Evolutionary conservation across 2,113 vertebrate genomes (phyloP).

Genomic region (Mystacornis crossleyi): DNA sequence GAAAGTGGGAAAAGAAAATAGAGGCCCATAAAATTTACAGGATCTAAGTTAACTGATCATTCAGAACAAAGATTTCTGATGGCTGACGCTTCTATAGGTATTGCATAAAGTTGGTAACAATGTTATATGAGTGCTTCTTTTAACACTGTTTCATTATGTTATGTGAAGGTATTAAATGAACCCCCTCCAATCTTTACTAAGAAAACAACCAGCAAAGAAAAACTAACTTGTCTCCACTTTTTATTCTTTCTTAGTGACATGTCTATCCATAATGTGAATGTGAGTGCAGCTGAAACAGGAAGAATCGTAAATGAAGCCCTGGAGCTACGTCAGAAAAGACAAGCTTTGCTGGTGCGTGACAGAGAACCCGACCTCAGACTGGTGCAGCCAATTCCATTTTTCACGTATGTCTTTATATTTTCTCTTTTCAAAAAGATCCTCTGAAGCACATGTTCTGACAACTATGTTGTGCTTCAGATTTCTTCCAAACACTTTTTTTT

Average conservation of each 20-base stretch:
- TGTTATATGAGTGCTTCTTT: not conserved
- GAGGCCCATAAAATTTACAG: not conserved
- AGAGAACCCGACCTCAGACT: slow-evolving; percentile 86
- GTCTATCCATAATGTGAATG: slow-evolving; percentile 86
- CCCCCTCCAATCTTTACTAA: not conserved
- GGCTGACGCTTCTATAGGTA: not conserved
- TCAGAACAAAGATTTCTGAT: not conserved
- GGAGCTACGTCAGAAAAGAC: slow-evolving; percentile 86
- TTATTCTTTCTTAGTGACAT: slow-evolving; percentile 78
- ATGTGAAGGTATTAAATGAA: not conserved
- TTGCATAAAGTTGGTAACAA: not conserved
- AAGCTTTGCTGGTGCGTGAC: slow-evolving; percentile 78
- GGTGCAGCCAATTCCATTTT: slow-evolving; percentile 83
- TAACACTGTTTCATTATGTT: accelerated
- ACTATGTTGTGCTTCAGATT: not conserved
- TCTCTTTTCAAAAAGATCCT: not conserved
- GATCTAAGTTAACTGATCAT: not conserved
- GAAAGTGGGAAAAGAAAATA: not conserved
- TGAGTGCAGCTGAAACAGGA: slow-evolving; percentile 83
- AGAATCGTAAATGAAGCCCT: slow-evolving; percentile 87
- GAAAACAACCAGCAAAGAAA: not conserved
- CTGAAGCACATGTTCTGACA: not conserved
- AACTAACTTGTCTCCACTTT: not conserved
- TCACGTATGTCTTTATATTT: slow-evolving; percentile 80
- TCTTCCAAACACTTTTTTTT: not conserved